Percentiles rank a stretch among this genome's conserved stretches.
These are phyloP conservation scores for Drosophila sturtevanti DNA, from an alignment of 1,140 invertebrate genomes.

Conservation along the genomic window DNA sequence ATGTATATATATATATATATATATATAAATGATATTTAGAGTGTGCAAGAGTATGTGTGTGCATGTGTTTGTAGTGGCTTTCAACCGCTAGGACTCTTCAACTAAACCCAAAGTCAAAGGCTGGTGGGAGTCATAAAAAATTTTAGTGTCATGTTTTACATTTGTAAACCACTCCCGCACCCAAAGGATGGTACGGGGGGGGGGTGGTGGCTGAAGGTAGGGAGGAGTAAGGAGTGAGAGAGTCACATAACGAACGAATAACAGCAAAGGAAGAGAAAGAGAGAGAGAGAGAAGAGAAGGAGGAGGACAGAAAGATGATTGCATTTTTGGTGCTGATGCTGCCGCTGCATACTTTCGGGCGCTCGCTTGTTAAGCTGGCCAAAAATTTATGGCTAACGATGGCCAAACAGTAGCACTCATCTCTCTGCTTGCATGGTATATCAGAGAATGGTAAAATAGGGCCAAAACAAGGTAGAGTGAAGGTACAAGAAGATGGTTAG, in stretches of 20 bases:
- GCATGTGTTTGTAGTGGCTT: constrained; percentile 7
- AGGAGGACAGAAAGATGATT: neutral
- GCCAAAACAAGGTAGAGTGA: neutral
- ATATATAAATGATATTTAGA: no score
- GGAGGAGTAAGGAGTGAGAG: no score
- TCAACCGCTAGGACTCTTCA: constrained; percentile 27
- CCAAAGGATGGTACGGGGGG: no score
- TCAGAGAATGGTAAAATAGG: neutral
- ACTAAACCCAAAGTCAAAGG: constrained; percentile 42
- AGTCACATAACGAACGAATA: neutral
- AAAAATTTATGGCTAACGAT: constrained; percentile 50
- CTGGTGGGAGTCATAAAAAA: constrained; percentile 42
- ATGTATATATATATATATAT: no score
- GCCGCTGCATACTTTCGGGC: neutral
- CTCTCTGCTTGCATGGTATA: constrained; percentile 1
- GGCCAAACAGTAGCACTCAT: constrained; percentile 1
- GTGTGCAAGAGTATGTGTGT: neutral
- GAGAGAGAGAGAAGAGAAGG: neutral
- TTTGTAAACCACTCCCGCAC: constrained; percentile 48
- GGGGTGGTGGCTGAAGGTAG: neutral
- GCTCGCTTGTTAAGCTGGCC: constrained; percentile 51
- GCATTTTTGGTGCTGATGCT: neutral
- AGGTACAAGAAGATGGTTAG: neutral
- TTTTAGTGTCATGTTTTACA: constrained; percentile 73
- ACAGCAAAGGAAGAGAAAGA: neutral